Evolutionary conservation across 2,797 vertebrate genomes (phyloP), one percentile per base, ranked within the genome.

Genomic region (Protosalanx chinensis): DNA sequence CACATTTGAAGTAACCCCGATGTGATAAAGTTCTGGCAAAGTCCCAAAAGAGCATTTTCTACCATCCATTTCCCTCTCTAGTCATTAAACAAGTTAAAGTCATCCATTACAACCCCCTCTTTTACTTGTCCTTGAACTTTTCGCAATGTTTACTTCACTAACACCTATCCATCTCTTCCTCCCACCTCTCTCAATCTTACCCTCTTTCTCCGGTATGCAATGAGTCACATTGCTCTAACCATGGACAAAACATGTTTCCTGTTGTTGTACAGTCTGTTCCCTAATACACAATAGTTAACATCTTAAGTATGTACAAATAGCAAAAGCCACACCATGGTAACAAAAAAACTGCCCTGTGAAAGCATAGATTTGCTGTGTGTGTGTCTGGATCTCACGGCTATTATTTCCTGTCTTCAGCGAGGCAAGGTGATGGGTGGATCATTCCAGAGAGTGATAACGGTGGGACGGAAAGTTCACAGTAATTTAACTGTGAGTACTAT

Each of bases 31-130:
- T 66, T 67, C 57, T 46, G 20, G 32, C 57, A 23, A 63, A 83
- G 61, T 74, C 71, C 64, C 64, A 15, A 30, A 73, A 32, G 27
- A 46, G 49, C 63, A 74, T 37, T 60, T 32, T 72, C 72, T 27
- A 53, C 71, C 71, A 68, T 30, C 64, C 68, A 30, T 74, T 74
- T 67, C 59, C 70, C 78, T 82, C 68, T 74, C 68, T 33, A 70
- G 68, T 20, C 16, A 29, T 74, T 82, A 77, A 60, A 65, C 62
- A 81, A 79, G 72, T 84, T 80, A 51, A 63, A 18, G 61, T 35
- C 8, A 16, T 63, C 32, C 12, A 18, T 63, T 32, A 63, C 35
- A 63, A 35, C 33, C 6, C 53, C 6, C 27, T 10, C 8, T 20
- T 27, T 20, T 20, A 59, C 57, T 59, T 23, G 18, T 23, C 57